Conservation (phyloP, 2,888 invertebrate genomes). For the Pseudococcus jackbeardsleyi region DNA sequence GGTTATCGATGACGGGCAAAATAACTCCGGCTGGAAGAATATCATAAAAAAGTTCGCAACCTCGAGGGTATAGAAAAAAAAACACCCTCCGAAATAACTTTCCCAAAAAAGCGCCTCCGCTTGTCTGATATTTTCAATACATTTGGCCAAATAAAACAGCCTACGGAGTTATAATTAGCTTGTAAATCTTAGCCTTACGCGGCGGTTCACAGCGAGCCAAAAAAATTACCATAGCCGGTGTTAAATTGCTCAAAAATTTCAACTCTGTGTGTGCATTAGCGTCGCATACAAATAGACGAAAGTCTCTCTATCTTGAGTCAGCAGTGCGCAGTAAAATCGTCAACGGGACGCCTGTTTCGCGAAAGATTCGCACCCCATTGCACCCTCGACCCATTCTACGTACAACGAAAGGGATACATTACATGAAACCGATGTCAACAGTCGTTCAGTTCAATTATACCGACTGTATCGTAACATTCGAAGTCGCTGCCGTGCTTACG, state of each 20-base stretch:
- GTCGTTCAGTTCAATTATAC: conserved; percentile 63
- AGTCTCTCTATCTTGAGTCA: conserved; percentile 18
- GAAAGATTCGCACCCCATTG: conserved; percentile 49
- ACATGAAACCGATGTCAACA: conserved; percentile 59
- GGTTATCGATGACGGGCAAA: neutral
- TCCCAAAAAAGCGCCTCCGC: neutral
- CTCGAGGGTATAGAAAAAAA: conserved; percentile 4
- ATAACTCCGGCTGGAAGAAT: neutral
- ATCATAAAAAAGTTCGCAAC: neutral
- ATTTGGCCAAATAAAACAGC: neutral
- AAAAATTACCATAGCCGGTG: conserved; percentile 48
- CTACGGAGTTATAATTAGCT: conserved; percentile 18
- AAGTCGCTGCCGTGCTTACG: conserved; percentile 9
- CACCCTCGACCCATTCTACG: conserved; percentile 18
- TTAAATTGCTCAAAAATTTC: conserved; percentile 55
- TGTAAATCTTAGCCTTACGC: neutral
- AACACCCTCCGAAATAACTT: neutral
- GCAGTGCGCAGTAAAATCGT: conserved; percentile 61
- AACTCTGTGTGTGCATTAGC: neutral
- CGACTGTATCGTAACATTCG: conserved; percentile 55
- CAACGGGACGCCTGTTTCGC: conserved; percentile 53
- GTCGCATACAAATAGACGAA: neutral
- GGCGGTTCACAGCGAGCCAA: neutral
- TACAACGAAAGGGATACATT: conserved; percentile 43
- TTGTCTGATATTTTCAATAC: neutral